A percentile compares a stretch with the other conserved stretches of the same genome.
Conservation (phyloP, 2,797 vertebrate species). For the Sorex maritimensis region DNA sequence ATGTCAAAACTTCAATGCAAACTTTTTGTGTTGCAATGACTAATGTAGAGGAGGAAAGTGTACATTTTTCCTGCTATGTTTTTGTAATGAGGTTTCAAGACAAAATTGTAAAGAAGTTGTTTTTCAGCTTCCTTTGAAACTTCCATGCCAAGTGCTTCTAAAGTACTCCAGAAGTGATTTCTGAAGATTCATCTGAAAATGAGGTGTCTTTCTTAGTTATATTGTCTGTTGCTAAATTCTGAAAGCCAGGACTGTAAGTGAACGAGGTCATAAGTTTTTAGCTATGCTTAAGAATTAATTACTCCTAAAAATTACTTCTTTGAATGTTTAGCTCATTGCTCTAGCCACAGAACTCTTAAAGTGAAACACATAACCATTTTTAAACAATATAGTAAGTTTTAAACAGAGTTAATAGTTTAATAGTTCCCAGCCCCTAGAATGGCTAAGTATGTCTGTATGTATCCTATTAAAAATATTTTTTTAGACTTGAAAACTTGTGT, state of each 20-base stretch:
- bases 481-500: constrained; percentile 10
- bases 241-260: not conserved
- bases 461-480: not conserved
- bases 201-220: not conserved
- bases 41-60: not conserved
- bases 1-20: constrained; percentile 57
- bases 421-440: not conserved
- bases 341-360: not conserved
- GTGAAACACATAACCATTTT: constrained; percentile 39
- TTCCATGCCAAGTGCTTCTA: not conserved
- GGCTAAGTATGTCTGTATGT: constrained; percentile 2
- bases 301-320: constrained; percentile 39
- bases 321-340: not conserved
- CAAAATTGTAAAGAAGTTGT: constrained; percentile 43
- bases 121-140: constrained; percentile 66
- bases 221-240: not conserved
- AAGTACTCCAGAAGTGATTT: not conserved
- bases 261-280: not conserved
- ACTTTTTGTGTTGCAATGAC: not conserved
- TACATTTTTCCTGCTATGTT: constrained; percentile 47
- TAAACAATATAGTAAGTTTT: constrained; percentile 27
- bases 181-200: not conserved
- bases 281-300: constrained; percentile 33
- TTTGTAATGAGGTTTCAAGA: constrained; percentile 64
- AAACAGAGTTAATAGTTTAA: constrained; percentile 48